Percentiles rank a stretch among this genome's conserved stretches.
Evolutionary conservation across 2,888 invertebrate species (phyloP).

Genomic region (Argyresthia albistria): DNA sequence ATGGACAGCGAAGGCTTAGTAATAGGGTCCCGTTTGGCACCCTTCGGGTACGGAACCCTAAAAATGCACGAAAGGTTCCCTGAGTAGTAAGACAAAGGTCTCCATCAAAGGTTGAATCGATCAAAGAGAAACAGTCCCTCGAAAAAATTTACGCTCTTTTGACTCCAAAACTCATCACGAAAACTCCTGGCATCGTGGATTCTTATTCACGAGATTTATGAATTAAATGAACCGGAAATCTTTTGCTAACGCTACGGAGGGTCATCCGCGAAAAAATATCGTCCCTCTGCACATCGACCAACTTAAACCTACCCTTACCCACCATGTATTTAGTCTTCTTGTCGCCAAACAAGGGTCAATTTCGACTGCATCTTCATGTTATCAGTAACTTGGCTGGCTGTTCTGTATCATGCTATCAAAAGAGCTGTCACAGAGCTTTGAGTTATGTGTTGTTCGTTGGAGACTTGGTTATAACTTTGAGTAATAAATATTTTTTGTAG

Average conservation of each 20-base stretch:
- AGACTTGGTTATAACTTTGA: neutral
- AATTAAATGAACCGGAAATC: constrained; percentile 7
- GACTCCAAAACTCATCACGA: neutral
- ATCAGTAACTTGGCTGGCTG: neutral
- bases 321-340: neutral
- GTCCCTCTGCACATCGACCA: neutral
- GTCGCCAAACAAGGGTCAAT: neutral
- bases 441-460: constrained; percentile 2
- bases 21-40: too few relatives aligned
- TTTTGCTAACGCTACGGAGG: constrained; percentile 2
- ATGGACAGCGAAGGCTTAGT: too few relatives aligned
- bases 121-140: too few relatives aligned
- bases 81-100: too few relatives aligned
- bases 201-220: constrained; percentile 4
- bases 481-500: constrained; percentile 4
- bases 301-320: too few relatives aligned
- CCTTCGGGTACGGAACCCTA: too few relatives aligned
- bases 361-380: neutral
- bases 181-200: neutral
- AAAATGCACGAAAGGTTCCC: too few relatives aligned
- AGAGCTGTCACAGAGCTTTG: constrained; percentile 4
- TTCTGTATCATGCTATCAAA: constrained; percentile 2
- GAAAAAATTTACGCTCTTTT: neutral
- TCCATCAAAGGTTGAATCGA: too few relatives aligned
- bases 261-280: constrained; percentile 5